Base-by-base conservation (phyloP, 2,113 vertebrate genomes). In the Cavia porcellus region DNA sequence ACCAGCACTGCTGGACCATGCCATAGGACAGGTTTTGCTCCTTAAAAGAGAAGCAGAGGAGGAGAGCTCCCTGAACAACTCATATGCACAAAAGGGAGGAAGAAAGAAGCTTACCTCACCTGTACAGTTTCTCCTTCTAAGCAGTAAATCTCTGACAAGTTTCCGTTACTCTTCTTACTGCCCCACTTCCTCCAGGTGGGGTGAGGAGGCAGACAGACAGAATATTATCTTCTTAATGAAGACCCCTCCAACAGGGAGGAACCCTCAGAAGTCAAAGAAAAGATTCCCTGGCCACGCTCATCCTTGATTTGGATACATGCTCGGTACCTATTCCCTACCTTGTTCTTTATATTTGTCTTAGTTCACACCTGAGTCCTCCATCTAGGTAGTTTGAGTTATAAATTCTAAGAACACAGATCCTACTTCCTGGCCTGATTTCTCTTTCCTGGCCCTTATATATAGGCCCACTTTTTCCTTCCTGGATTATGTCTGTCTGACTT, bases 61-160 rank as follows among this genome's bases (percentile, higher is more conserved):
- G 2, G 24, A 30, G 24, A 20, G 1, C 42, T 75, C 11, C 7
- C 68, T 32, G 25, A 4, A 55, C 25, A 82, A 2, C 45, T 82
- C 14, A 6, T 50, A 15, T 28, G 14, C 11, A 81, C 20, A 52
- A 42, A 82, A 77, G 66, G 45, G 59, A 55, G 95, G n/a, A 86
- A 9, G 9, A 74, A 42, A 32, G 35, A 6, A 9, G 3, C 25
- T 24, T 35, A 4, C 3, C 47, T 2, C 0, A 1, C 28, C 24
- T 6, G 12, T 20, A 25, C 8, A 10, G 1, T 61, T 94, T 59
- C 17, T 83, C 50, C 10, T 52, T 80, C 30, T 70, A 38, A 59
- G 70, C 7, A 62, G 47, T 12, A 28, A 90, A 3, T 64, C 66
- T 83, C 79, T 59, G 13, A 7, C 28, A 70, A 79, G 86, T 89